Conservation (phyloP, 1,140 invertebrate species). For the Lineus longissimus region DNA sequence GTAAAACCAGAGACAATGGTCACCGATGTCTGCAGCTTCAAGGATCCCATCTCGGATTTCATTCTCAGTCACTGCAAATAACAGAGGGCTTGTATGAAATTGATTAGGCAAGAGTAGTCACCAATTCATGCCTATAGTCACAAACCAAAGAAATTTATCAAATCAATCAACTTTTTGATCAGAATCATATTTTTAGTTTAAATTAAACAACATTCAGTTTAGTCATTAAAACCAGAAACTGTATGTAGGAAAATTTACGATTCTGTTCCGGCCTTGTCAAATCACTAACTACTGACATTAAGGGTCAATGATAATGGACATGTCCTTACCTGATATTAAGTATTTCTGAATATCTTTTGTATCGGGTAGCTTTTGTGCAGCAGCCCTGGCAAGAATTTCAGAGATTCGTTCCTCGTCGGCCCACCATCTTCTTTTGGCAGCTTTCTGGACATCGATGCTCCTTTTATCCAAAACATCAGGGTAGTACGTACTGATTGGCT, state of each 20-base stretch:
- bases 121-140: too few relatives aligned
- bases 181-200: background rate
- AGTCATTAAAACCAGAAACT: too few relatives aligned
- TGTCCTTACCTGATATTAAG: constrained; percentile 15
- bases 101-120: too few relatives aligned
- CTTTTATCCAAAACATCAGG: background rate
- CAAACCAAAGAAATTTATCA: too few relatives aligned
- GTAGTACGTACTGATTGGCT: constrained; percentile 51
- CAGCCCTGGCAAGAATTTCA: background rate
- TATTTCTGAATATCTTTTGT: background rate
- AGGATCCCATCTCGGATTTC: constrained; percentile 32
- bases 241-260: too few relatives aligned
- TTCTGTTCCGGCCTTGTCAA: too few relatives aligned
- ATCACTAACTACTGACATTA: too few relatives aligned
- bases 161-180: background rate
- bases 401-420: background rate
- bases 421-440: constrained; percentile 6
- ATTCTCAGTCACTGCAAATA: constrained; percentile 34
- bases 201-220: too few relatives aligned
- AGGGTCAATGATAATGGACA: too few relatives aligned
- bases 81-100: background rate
- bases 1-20: constrained; percentile 34
- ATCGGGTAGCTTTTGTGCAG: constrained; percentile 4
- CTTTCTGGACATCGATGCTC: background rate
- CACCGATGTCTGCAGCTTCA: constrained; percentile 5